Base-by-base conservation (phyloP, 2,113 vertebrate genomes). In the Cathartes aura region DNA sequence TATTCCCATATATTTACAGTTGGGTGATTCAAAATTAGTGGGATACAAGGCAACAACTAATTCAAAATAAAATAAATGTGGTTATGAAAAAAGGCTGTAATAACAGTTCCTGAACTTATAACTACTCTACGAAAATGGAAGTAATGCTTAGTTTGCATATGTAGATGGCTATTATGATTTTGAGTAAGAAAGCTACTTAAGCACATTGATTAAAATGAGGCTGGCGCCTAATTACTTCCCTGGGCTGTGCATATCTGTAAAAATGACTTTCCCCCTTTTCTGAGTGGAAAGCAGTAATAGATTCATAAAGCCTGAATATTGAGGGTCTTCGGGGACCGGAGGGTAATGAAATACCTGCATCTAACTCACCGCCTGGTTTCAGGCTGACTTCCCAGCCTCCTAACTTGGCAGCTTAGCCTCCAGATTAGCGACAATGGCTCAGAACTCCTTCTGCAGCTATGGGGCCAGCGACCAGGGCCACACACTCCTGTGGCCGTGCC, bases 401-500 rank as follows among this genome's bases (percentile, higher is more conserved):
- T 5, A 47, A 13, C 13, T 10, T 4, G 55, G 15, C 52, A 94
- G 20, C 20, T 74, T 9, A 43, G 30, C 27, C 19, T 75, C n/a
- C 43, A 42, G 21, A 3, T 15, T 7, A 15, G 17, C 2, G 1
- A 12, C 5, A 12, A 34, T 24, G 26, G 9, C 70, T 67, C 75
- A 80, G n/a, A 3, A 0, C 19, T 55, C 29, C 29, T 60, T 2
- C 76, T 55, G 29, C 55, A 50, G 16, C 17, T 7, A 2, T 6
- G 36, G n/a, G 15, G 24, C 13, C 32, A 56, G 17, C 2, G 6
- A 79, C 30, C 36, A 52, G 36, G 55, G 34, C 21, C 23, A 36
- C 5, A 12, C 30, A 8, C 8, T 32, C 12, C 58, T 11, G 3
- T 40, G 12, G 6, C 38, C 1, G 0, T 62, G 24, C 12, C 24